Base-by-base conservation (phyloP, 2,113 vertebrate species). In the Chaenogobius annularis region DNA sequence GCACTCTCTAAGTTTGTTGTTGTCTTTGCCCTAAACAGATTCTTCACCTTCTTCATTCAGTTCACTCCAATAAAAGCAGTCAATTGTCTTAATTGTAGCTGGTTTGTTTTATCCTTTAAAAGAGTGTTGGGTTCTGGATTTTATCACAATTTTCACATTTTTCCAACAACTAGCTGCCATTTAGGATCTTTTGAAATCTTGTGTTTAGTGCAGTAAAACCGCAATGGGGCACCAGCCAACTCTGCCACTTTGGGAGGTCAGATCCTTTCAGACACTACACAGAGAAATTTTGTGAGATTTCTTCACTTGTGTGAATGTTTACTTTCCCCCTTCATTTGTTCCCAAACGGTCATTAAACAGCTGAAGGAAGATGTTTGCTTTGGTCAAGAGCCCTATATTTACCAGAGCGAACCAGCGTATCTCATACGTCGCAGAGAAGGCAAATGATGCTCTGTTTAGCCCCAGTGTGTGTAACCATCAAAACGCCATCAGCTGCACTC, bases 191-290 rank as follows among this genome's bases (percentile, higher is more conserved):
- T 10, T 19, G 17, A 20, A 63, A 63, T 63, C 35, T 19, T 10
- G 56, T 20, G 35, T 77, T 71, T 70, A 63, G 14, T 74, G 31
- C 35, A 74, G 72, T 58, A 58, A 43, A 14, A 82, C 83, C 77
- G 56, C 81, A 87, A 69, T 50, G 5, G 5, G 54, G 70, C 79
- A 58, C 12, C 14, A 0, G 64, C 75, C 74, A 72, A 47, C 80
- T 61, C 63, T 82, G 78, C 77, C 77, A 82, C 66, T 74, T 62
- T 37, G 31, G 65, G 73, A 76, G 66, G 75, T 74, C 85, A 83
- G 47, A 75, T 10, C 70, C 83, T 85, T 61, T 74, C 12, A 77
- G 61, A 74, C 73, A 69, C 78, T 79, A 35, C 69, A 75, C 46
- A 67, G 64, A 66, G 69, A 68, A 12, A 12, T 70, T 73, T 72